phyloP scores from a whole-genome alignment of 2,888 invertebrate species.

The Mimas tiliae region DNA sequence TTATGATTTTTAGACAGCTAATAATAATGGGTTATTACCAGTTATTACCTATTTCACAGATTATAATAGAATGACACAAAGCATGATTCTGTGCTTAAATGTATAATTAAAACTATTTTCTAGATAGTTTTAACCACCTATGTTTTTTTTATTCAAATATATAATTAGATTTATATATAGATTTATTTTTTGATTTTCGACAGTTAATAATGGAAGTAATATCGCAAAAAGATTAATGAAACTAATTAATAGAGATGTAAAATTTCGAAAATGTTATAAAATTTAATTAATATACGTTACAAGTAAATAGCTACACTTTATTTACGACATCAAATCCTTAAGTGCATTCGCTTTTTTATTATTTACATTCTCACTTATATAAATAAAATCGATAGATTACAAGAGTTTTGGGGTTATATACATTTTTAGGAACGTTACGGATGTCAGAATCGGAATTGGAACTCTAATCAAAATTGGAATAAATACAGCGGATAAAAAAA shows the following conservation, averaged over 20 bases:
- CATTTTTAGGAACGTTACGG: neutral
- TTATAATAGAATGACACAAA: no score
- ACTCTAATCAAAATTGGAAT: neutral
- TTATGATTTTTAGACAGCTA: neutral
- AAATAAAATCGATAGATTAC: conserved; percentile 35
- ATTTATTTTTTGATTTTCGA: no score
- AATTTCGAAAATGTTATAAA: conserved; percentile 33
- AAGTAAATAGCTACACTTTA: conserved; percentile 31
- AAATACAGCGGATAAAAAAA: neutral
- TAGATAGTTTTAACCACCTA: no score
- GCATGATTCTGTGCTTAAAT: no score
- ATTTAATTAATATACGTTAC: conserved; percentile 31
- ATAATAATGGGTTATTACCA: no score
- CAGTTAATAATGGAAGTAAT: conserved; percentile 12
- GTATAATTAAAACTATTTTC: no score
- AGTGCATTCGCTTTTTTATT: conserved; percentile 55
- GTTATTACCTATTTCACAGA: no score
- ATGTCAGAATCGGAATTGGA: neutral
- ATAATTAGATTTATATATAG: no score
- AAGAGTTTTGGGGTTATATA: conserved; percentile 27
- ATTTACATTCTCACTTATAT: conserved; percentile 13
- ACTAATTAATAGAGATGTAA: conserved; percentile 23
- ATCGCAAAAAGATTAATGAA: conserved; percentile 1
- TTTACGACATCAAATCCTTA: conserved; percentile 75
- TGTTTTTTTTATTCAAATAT: no score